Evolutionary conservation across 2,888 invertebrate species (phyloP), one percentile per base, ranked within the genome.

Genomic region (Catocala sponsa): DNA sequence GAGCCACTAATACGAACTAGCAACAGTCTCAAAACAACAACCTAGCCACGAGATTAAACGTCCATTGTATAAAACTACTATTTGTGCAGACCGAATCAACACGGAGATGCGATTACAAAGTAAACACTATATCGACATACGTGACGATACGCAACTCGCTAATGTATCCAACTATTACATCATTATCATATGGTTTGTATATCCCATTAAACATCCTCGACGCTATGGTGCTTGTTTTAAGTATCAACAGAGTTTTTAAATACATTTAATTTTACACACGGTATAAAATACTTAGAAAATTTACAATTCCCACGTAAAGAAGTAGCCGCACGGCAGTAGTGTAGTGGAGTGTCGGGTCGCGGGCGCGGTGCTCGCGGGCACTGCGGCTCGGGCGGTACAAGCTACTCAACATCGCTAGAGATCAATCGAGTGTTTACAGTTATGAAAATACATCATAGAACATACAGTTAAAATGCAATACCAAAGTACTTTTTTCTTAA

Each of bases 221-320:
- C 82, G 84, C 88, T 86, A 87, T 79, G 85, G 86, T 85, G 89
- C 85, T 82, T 71, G 76, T 65, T 75, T 73, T 66, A 68, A 78
- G 64, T 78, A 81, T 85, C 86, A 83, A 89, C 90, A 86, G 89
- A 78, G 72, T 74, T 72, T 74, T 82, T 86, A 84, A 89, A 88
- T 90, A 89, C 90, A 86, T 88, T 85, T 7, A 81, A 89, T 88
- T 88, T 89, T 90, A 91, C 91, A 90, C 90, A 86, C 88, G 87
- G 92, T 93, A 94, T 88, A 93, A 94, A 94, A 94, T 90, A 93
- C 91, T 88, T 93, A 92, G 92, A 94, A 93, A 94, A 94, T 92
- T 89, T 92, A 94, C 93, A 93, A 88, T 91, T 86, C 87, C 91
- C 90, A 87, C 87, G 86, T 87, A 82, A 85, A 79, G 84, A 85